Evolutionary conservation across 2,888 invertebrate genomes (phyloP), one percentile per base, ranked within the genome.

Genomic region (Tyria jacobaeae): DNA sequence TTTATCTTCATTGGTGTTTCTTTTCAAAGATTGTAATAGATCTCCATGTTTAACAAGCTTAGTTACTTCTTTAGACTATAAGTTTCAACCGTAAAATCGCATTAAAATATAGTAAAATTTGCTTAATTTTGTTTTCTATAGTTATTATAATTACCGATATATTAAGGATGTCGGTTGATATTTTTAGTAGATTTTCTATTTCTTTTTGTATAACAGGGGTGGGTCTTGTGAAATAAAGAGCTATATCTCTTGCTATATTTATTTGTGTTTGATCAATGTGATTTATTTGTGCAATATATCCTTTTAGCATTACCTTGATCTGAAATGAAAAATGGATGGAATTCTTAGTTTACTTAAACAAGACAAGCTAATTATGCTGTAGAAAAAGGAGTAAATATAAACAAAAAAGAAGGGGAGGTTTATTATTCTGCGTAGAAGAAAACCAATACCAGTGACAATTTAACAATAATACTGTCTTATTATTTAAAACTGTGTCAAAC

Each of bases 161-260:
- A 4, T n/a, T 10, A 9, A 6, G 9, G 4, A 25, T 5, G 10
- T 25, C n/a, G 1, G 9, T 17, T 27, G 12, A 10, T 12, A n/a
- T 24, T 0, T 44, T 31, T 21, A 31, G 14, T 21, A 24, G 0
- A 1, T 34, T 35, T 35, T 4, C 24, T 24, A 56, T 21, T 41
- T 37, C 27, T 39, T 54, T 17, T 31, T 15, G 14, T 34, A 44
- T 9, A n/a, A 24, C 15, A 17, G 12, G 21, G 9, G 15, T 37
- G 27, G 48, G 53, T 27, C n/a, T 53, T 17, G 53, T 59, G 14
- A 52, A 52, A 53, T 48, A 7, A 14, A 47, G 17, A 21, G 59
- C 52, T 37, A n/a, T 14, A 1, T 47, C 47, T 35, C 35, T 48
- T 4, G 53, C 14, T 2, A 34, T 3, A 3, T 51, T 44, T 0